These are phyloP conservation scores for Origma solitaria DNA, from an alignment of 2,113 vertebrate species.

Conservation along the genomic window DNA sequence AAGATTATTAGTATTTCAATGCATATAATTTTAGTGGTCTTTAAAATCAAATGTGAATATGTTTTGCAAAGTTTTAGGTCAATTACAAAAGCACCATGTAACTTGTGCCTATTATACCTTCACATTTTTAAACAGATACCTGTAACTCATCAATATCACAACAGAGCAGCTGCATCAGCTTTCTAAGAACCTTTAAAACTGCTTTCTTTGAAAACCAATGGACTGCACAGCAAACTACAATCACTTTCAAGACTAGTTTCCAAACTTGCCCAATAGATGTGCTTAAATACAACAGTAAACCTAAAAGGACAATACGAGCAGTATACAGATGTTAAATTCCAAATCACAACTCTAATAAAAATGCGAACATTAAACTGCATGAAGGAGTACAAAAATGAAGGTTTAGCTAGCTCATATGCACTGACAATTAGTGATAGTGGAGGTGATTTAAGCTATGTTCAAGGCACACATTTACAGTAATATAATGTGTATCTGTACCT, in stretches of 20 bases:
- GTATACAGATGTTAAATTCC: conserved; percentile 50
- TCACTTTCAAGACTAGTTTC: conserved; percentile 54
- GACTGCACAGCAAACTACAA: conserved; percentile 61
- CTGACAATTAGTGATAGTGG: conserved; percentile 44
- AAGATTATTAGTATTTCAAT: conserved; percentile 97
- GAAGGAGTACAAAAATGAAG: conserved; percentile 57
- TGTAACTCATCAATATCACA: conserved; percentile 80
- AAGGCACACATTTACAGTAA: conserved; percentile 58
- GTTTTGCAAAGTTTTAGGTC: conserved; percentile 79
- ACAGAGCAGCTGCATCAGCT: conserved; percentile 73
- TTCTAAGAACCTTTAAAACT: conserved; percentile 68
- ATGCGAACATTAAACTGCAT: conserved; percentile 3
- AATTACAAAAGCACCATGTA: conserved; percentile 75
- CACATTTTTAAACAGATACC: conserved; percentile 75
- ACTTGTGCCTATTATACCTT: conserved; percentile 71
- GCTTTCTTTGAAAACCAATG: conserved; percentile 65
- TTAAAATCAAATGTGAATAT: conserved; percentile 85
- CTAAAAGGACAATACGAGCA: conserved; percentile 21
- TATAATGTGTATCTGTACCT: conserved; percentile 37
- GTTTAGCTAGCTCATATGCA: conserved; percentile 58
- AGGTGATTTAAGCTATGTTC: conserved; percentile 56
- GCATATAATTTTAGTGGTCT: conserved; percentile 91
- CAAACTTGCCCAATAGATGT: conserved; percentile 65
- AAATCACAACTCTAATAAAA: conserved; percentile 46
- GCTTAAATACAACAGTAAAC: conserved; percentile 57